These are phyloP conservation scores for Asarcornis scutulata DNA, from an alignment of 2,113 vertebrate genomes.

Conservation along the genomic window DNA sequence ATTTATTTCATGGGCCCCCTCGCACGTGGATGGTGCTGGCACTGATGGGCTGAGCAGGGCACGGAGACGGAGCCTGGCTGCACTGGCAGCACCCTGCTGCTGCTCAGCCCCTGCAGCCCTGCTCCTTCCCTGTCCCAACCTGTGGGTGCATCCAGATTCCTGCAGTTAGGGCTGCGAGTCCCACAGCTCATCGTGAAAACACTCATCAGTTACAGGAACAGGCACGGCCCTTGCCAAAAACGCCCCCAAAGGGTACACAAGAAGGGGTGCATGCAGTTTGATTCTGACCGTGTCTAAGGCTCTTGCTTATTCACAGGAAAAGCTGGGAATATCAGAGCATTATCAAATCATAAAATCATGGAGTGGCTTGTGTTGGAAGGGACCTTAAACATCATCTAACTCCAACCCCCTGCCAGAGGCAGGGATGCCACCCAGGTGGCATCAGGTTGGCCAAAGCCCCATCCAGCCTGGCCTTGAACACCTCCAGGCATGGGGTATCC, in stretches of 20 bases:
- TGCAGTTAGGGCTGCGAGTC: neutral
- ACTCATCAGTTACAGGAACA: neutral
- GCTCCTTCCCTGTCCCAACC: neutral
- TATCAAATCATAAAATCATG: no score
- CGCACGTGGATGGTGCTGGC: neutral
- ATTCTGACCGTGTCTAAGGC: neutral
- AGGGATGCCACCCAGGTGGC: no score
- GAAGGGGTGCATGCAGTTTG: rapidly evolving
- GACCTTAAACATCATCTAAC: no score
- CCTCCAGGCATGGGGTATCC: no score
- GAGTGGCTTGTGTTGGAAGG: no score
- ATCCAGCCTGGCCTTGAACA: no score
- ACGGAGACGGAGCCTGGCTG: neutral
- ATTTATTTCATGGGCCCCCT: neutral
- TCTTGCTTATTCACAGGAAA: neutral
- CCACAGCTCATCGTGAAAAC: neutral
- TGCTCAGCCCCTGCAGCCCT: neutral
- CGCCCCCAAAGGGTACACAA: neutral
- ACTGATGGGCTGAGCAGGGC: neutral
- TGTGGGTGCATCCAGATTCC: neutral
- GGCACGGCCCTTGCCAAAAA: neutral
- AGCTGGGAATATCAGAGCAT: neutral
- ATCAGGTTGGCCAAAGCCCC: no score
- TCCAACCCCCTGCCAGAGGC: no score
- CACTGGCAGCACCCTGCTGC: neutral